Percentiles rank a stretch among this genome's conserved stretches.
Evolutionary conservation across 2,113 vertebrate genomes (phyloP).

Genomic region (Austrofundulus limnaeus): DNA sequence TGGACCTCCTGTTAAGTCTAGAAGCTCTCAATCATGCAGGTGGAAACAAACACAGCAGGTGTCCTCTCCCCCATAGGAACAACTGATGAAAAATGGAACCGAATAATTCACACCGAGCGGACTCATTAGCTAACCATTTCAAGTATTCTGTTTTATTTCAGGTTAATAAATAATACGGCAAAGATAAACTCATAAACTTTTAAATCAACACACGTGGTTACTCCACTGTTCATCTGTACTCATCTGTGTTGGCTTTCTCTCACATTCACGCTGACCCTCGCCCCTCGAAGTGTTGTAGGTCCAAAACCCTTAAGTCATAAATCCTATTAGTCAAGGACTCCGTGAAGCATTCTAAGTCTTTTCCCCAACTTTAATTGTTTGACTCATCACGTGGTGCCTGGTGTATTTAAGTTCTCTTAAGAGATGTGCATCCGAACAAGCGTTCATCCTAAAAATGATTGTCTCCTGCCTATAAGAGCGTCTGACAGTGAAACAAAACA

Average conservation of each 20-base stretch:
- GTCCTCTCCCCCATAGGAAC: constrained; percentile 8
- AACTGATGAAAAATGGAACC: constrained; percentile 28
- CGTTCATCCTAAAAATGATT: not conserved
- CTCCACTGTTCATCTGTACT: constrained; percentile 30
- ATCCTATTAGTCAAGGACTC: constrained; percentile 81
- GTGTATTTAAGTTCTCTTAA: constrained; percentile 7
- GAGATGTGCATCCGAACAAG: not conserved
- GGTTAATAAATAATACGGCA: not conserved
- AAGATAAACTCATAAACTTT: not conserved
- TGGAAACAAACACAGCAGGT: constrained; percentile 18
- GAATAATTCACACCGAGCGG: not conserved
- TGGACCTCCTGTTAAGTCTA: constrained; percentile 53
- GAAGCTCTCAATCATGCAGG: constrained; percentile 54
- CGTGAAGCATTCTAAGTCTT: constrained; percentile 75
- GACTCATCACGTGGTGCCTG: constrained; percentile 49
- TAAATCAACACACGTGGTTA: not conserved
- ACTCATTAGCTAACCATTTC: not conserved
- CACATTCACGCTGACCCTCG: constrained; percentile 72
- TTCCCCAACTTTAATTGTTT: constrained; percentile 56
- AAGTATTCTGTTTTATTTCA: not conserved
- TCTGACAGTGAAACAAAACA: too few relatives aligned
- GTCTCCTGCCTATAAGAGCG: not conserved
- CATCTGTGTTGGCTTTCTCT: constrained; percentile 62
- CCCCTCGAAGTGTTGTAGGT: constrained; percentile 75
- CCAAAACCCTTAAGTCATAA: constrained; percentile 76